phyloP scores from a whole-genome alignment of 2,113 vertebrate genomes.

The Barbus barbus region DNA sequence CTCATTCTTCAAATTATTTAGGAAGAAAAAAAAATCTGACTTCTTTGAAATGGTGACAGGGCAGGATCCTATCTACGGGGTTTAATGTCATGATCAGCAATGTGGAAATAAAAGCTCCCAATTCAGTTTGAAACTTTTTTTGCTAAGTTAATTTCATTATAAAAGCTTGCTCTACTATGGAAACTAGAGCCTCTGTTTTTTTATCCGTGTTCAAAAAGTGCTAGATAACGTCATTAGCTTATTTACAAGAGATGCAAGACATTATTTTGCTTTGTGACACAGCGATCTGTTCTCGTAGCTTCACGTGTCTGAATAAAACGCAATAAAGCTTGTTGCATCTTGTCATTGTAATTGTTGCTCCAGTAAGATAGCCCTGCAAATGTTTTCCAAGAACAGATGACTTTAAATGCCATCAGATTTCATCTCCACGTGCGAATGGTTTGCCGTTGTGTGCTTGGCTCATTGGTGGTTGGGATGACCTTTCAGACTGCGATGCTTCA shows the following conservation, averaged over 20 bases:
- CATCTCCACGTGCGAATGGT: slow-evolving; percentile 63
- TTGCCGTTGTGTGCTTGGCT: slow-evolving; percentile 43
- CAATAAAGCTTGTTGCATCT: background rate
- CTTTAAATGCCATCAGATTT: slow-evolving; percentile 73
- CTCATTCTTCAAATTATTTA: slow-evolving; percentile 82
- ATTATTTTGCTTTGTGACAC: background rate
- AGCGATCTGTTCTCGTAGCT: background rate
- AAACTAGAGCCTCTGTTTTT: no score
- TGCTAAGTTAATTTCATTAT: background rate
- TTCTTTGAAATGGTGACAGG: slow-evolving; percentile 82
- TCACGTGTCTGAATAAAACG: slow-evolving; percentile 2
- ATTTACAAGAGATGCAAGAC: background rate
- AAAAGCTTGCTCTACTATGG: background rate
- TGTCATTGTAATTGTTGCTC: background rate
- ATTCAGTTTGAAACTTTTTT: no score
- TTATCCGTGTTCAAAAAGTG: no score
- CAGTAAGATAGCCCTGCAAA: slow-evolving; percentile 41
- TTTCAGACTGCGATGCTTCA: slow-evolving; percentile 66
- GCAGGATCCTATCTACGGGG: slow-evolving; percentile 78
- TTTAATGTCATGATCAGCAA: slow-evolving; percentile 60
- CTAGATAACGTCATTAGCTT: background rate
- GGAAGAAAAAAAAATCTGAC: slow-evolving; percentile 65
- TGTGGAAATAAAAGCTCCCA: slow-evolving; percentile 9
- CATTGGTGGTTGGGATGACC: slow-evolving; percentile 67
- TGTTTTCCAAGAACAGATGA: slow-evolving; percentile 56